These are phyloP conservation scores for Lepus americanus DNA, from an alignment of 2,113 vertebrate species.

Conservation along the genomic window DNA sequence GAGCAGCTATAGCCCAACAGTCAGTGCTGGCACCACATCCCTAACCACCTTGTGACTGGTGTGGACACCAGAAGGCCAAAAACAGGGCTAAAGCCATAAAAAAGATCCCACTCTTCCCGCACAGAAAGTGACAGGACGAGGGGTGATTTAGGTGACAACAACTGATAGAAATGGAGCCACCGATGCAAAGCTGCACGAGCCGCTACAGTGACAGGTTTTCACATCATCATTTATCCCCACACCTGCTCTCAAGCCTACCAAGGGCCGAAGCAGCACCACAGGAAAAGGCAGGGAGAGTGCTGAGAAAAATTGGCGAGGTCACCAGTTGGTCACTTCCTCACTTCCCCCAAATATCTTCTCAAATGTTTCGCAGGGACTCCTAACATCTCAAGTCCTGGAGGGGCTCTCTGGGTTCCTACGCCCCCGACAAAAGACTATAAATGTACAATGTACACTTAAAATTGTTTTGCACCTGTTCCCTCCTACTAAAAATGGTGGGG, in stretches of 20 bases:
- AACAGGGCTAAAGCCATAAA: neutral
- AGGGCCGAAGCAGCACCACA: neutral
- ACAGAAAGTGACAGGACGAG: neutral
- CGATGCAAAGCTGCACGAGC: slow-evolving; percentile 18
- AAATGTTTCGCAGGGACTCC: neutral
- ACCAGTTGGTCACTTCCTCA: neutral
- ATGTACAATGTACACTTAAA: slow-evolving; percentile 70
- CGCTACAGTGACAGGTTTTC: neutral
- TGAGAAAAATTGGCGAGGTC: slow-evolving; percentile 11
- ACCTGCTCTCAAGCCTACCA: neutral
- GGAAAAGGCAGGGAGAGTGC: slow-evolving; percentile 14
- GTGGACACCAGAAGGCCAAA: neutral
- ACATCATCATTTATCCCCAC: neutral
- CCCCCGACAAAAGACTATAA: slow-evolving; percentile 72
- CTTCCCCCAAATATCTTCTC: slow-evolving; percentile 42
- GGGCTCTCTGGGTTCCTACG: slow-evolving; percentile 60
- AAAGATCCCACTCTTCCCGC: neutral
- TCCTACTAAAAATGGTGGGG: slow-evolving; percentile 51
- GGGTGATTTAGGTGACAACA: neutral
- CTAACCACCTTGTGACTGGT: neutral
- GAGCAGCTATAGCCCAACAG: neutral
- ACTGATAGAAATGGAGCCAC: neutral
- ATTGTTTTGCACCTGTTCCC: slow-evolving; percentile 81
- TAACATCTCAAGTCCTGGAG: slow-evolving; percentile 46
- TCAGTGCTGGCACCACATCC: neutral